phyloP scores from a whole-genome alignment of 2,113 vertebrate genomes.

The Syngnathus floridae region DNA sequence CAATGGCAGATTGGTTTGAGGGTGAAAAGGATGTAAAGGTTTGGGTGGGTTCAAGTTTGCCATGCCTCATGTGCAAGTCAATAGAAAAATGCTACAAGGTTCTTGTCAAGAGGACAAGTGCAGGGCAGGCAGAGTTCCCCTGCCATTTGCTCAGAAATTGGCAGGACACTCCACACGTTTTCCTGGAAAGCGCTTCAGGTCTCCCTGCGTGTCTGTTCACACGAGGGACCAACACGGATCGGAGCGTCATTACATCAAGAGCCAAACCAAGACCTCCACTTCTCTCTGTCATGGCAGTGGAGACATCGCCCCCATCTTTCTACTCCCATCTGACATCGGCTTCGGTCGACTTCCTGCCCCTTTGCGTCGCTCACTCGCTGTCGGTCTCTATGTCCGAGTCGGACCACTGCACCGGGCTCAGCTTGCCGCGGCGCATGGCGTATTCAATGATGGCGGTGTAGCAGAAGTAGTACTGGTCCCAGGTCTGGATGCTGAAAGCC shows the following conservation, averaged over 20 bases:
- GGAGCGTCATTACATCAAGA: constrained; percentile 24
- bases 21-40: constrained; percentile 36
- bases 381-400: constrained; percentile 78
- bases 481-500: constrained; percentile 78
- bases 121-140: constrained; percentile 37
- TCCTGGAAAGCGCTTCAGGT: constrained; percentile 15
- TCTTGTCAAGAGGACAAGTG: constrained; percentile 53
- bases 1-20: constrained; percentile 29
- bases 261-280: constrained; percentile 24
- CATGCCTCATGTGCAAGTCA: constrained; percentile 72
- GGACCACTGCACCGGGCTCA: constrained; percentile 76
- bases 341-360: constrained; percentile 22
- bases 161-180: constrained; percentile 51
- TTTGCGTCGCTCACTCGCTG: constrained; percentile 66
- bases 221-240: constrained; percentile 31
- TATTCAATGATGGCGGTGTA: constrained; percentile 75
- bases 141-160: constrained; percentile 53
- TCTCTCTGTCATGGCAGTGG: constrained; percentile 19
- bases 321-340: constrained; percentile 15
- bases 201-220: constrained; percentile 11
- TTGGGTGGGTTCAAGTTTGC: constrained; percentile 66
- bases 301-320: constrained; percentile 6
- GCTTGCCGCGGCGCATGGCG: constrained; percentile 67
- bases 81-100: constrained; percentile 72
- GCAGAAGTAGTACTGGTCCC: constrained; percentile 79